Conservation (phyloP, 2,888 invertebrate species). For the Drosophila leonis region DNA sequence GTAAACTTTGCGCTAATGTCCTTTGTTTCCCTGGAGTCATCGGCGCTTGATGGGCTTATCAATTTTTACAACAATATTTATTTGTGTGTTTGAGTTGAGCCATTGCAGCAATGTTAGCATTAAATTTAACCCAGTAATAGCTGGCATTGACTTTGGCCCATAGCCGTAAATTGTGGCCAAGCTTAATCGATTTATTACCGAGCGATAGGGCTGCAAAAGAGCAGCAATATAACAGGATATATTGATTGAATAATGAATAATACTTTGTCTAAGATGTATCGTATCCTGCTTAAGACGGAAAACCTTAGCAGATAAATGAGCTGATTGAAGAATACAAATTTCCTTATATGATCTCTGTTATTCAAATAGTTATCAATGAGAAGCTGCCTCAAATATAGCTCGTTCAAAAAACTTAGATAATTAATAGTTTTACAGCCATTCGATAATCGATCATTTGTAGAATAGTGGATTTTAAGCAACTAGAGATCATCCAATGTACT, state of each 20-base stretch:
- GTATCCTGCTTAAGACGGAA: no score
- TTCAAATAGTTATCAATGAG: no score
- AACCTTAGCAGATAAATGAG: background rate
- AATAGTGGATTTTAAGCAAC: background rate
- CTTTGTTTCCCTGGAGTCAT: slow-evolving; percentile 22
- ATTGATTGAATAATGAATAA: background rate
- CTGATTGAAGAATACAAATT: background rate
- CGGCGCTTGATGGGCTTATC: slow-evolving; percentile 65
- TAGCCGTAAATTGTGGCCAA: slow-evolving; percentile 26
- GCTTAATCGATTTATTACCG: slow-evolving; percentile 48
- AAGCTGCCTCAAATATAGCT: no score
- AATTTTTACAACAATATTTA: slow-evolving; percentile 77
- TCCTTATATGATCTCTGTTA: no score
- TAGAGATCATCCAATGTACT: background rate
- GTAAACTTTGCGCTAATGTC: slow-evolving; percentile 37
- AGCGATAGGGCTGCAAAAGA: slow-evolving; percentile 1
- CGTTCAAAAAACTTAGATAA: no score
- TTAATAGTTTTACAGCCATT: no score
- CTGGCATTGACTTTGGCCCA: slow-evolving; percentile 30
- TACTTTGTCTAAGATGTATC: background rate
- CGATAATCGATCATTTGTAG: no score
- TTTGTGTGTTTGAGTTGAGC: slow-evolving; percentile 59
- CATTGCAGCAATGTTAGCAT: slow-evolving; percentile 41
- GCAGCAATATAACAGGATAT: background rate
- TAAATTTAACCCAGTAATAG: slow-evolving; percentile 56